Evolutionary conservation across 53 echinoderm and acorn worm genomes (phyloP).

Genomic region (Patiria pectinifera): DNA sequence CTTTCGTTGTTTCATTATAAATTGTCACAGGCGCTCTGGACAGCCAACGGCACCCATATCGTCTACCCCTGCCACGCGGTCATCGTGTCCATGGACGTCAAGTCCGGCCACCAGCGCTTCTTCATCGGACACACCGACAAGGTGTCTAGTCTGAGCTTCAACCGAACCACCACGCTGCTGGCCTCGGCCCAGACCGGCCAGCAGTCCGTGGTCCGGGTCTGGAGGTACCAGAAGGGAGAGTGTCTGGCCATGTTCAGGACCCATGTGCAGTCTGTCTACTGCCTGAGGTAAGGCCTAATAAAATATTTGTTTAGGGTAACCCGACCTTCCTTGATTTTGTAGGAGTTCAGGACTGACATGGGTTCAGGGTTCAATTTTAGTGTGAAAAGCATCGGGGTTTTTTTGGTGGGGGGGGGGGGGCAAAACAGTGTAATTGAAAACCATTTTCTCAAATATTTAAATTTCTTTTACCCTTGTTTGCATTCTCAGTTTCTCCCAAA

Average conservation of each 20-base stretch:
- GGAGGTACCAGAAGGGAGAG: conserved; percentile 90
- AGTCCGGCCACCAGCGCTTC: conserved; percentile 87
- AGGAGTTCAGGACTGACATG: no score
- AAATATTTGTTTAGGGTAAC: no score
- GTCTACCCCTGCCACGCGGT: conserved; percentile 97
- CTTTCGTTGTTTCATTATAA: neutral
- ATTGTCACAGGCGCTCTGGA: conserved; percentile 74
- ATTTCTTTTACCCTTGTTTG: neutral
- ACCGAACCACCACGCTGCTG: conserved; percentile 72
- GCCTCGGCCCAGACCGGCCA: conserved; percentile 96
- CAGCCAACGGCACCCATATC: conserved; percentile 83
- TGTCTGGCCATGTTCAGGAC: conserved; percentile 96
- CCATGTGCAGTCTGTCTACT: conserved; percentile 89
- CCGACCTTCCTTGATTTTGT: no score
- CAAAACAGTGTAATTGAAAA: no score
- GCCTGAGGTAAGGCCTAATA: conserved; percentile 72
- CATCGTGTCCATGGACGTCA: conserved; percentile 86
- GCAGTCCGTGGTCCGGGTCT: conserved; percentile 92
- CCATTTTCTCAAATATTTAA: neutral
- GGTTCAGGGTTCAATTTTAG: no score
- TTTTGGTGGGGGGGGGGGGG: no score
- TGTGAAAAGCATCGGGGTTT: no score
- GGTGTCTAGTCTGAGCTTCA: conserved; percentile 89
- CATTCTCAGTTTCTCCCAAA: conserved; percentile 77
- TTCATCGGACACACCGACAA: conserved; percentile 98